Evolutionary conservation across 2,113 vertebrate genomes (phyloP), one percentile per base, ranked within the genome.

Genomic region (Cyanoderma ruficeps): DNA sequence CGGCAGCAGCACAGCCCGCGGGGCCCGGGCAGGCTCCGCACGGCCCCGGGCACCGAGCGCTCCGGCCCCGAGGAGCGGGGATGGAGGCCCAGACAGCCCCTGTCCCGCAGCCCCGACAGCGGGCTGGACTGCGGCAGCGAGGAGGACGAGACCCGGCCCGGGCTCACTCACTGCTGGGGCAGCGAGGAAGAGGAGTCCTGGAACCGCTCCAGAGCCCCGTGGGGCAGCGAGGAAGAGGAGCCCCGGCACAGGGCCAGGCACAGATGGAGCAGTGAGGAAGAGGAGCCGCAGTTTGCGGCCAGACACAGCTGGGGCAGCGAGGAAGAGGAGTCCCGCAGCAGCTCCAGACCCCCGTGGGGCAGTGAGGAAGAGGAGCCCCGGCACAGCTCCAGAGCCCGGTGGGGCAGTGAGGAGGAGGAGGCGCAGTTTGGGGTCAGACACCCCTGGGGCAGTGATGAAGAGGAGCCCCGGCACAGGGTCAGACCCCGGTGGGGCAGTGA

Each of bases 71-170:
- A 98, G 7, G 98, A 99, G 49, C 95, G 97, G 59, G 91, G 91
- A 55, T 97, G 95, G 33, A 96, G 96, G 65, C 85, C 77, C 65
- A 96, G 98, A 91, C 97, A 98, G 20, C 97, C 97, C 57, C 97
- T 96, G 95, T 98, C 98, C 14, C 98, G 99, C 79, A 99, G 99
- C 96, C 99, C 99, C 0, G 99, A 99, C 98, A 99, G 99, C 11
- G 99, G 99, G n/a, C 97, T 99, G 83, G 99, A 99, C 97, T 99
- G 99, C 11, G 99, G 99, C 79, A 99, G 99, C 7, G 99, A 99
- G 96, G 99, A 99, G 64, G 99, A 99, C 21, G 98, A 98, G 39
- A 18, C 30, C 1, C 18, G 18, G 10, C 1, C 1, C 11, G 16
- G 59, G 7, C 5, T 2, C 55, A 10, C 14, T 2, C 15, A 9